Conservation (phyloP, 2,888 invertebrate species). For the Tipula lateralis region DNA sequence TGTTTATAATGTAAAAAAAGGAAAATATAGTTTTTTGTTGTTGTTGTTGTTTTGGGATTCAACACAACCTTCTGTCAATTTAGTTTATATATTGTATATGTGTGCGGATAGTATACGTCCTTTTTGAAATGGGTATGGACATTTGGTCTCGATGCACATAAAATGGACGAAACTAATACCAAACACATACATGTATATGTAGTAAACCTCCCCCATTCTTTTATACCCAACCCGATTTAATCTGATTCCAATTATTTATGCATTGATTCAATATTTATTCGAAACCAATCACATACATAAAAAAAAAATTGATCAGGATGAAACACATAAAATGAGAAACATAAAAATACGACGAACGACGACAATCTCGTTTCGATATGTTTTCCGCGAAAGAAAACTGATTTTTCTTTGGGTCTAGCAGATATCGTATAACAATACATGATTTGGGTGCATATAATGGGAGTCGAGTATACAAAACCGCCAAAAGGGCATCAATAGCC, state of each 20-base stretch:
- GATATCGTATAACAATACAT: neutral
- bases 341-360: neutral
- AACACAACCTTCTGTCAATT: neutral
- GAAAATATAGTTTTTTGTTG: neutral
- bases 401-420: neutral
- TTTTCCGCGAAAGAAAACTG: neutral
- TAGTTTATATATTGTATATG: neutral
- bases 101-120: neutral
- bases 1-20: neutral
- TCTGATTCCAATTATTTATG: neutral
- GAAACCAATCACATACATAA: neutral
- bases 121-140: neutral
- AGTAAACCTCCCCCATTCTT: neutral
- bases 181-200: neutral
- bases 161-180: neutral
- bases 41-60: neutral
- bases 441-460: neutral
- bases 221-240: neutral
- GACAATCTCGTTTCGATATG: neutral
- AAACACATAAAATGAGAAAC: neutral
- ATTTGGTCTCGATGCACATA: neutral
- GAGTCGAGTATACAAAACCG: neutral
- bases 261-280: constrained; percentile 7
- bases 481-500: neutral
- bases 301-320: neutral